Base-by-base conservation (phyloP, 2,797 vertebrate genomes). In the Euphonia xanthogaster region DNA sequence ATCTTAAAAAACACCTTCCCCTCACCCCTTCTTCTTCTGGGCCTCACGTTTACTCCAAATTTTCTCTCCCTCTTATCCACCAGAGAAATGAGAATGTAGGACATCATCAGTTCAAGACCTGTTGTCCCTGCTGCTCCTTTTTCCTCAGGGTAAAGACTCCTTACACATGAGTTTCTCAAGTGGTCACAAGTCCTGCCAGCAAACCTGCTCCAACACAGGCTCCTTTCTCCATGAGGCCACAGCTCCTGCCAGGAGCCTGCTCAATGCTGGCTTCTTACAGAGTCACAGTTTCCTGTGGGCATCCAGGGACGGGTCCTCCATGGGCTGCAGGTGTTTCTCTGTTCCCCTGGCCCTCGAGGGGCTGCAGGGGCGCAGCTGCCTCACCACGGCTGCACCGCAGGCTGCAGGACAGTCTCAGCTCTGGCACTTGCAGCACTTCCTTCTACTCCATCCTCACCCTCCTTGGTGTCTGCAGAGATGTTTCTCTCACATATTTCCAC, bases 1-100 rank as follows among this genome's bases (percentile, higher is more conserved):
- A 66, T 11, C 7, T 53, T 47, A 23, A 27, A 80, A 54, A 47
- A 14, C 20, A 28, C 18, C 5, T 40, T 47, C 1, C 16, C 2
- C 6, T 3, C 5, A 10, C 2, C 2, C 6, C 19, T 54, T 53
- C 9, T 35, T 61, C 35, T 53, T 79, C 22, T 0, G 1, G 18
- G 17, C 17, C 6, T 70, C 33, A 47, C 30, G 18, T 47, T 77
- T 22, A 47, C 6, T 62, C 30, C 14, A 15, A 74, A 0, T 60
- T 60, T 66, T 53, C 14, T 35, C 21, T 31, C 12, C 9, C 17
- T 35, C 8, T 53, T 33, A 27, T 7, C 8, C 1, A 2, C 27
- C 12, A 80, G 47, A 66, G 10, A 45, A 18, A 74, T 27, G 31
- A 74, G 33, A 60, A 60, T 53, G 2, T 24, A 15, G 25, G 10